phyloP scores from a whole-genome alignment of 2,888 invertebrate species.

The Urechis unicinctus region DNA sequence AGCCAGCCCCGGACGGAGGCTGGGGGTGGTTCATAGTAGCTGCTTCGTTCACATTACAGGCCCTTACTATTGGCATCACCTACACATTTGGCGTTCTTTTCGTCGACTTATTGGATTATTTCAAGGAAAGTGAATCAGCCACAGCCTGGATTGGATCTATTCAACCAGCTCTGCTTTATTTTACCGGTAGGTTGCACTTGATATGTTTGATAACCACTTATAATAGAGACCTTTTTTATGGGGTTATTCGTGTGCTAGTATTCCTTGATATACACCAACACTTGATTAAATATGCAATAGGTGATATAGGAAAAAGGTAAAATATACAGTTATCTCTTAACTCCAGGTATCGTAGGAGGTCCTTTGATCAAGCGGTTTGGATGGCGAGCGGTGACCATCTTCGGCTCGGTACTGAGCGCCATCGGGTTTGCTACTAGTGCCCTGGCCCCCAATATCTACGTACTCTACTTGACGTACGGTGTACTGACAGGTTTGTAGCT shows the following conservation, averaged over 20 bases:
- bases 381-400: constrained; percentile 82
- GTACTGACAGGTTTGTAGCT: constrained; percentile 69
- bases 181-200: constrained; percentile 20
- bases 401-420: constrained; percentile 69
- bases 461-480: constrained; percentile 84
- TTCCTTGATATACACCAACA: no score
- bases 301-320: no score
- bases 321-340: neutral
- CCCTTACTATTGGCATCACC: constrained; percentile 17
- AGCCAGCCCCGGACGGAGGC: constrained; percentile 21
- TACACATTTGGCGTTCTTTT: constrained; percentile 21
- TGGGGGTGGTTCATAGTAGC: constrained; percentile 21
- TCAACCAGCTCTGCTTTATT: constrained; percentile 19
- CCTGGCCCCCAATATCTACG: constrained; percentile 74
- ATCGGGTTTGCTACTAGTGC: constrained; percentile 71
- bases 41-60: constrained; percentile 16
- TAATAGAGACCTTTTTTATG: no score
- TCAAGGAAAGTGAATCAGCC: constrained; percentile 11
- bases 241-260: no score
- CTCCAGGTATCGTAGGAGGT: constrained; percentile 85
- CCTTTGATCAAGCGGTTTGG: constrained; percentile 92
- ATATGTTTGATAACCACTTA: no score
- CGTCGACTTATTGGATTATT: constrained; percentile 13
- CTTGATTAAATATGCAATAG: no score
- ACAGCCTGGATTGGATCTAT: constrained; percentile 22